Evolutionary conservation across 2,888 invertebrate genomes (phyloP).

Genomic region (Syrista parreyssii): DNA sequence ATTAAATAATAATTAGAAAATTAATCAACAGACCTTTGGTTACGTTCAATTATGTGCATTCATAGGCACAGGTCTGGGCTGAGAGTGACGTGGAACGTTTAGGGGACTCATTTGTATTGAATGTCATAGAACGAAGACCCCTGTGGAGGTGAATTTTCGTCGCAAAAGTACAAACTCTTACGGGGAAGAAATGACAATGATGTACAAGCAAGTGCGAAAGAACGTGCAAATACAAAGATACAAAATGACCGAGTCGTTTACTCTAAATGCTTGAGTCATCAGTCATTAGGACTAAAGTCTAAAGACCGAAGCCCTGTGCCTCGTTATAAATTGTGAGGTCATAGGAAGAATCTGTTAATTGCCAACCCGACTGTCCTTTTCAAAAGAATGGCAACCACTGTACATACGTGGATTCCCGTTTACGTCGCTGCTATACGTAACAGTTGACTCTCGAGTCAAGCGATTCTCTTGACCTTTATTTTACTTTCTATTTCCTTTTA

Average conservation of each 20-base stretch:
- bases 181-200: background rate
- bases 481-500: background rate
- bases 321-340: conserved; percentile 45
- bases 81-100: background rate
- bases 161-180: background rate
- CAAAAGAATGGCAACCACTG: background rate
- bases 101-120: background rate
- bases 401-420: background rate
- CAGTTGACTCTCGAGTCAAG: background rate
- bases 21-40: background rate
- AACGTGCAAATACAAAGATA: background rate
- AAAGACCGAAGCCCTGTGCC: conserved; percentile 50
- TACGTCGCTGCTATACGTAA: background rate
- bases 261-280: conserved; percentile 39
- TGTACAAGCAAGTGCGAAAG: background rate
- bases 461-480: background rate
- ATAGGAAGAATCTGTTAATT: background rate
- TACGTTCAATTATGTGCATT: background rate
- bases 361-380: background rate
- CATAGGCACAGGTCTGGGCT: background rate
- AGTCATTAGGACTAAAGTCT: conserved; percentile 55
- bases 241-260: background rate
- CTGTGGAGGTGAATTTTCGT: background rate
- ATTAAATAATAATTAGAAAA: too few relatives aligned
- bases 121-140: background rate